Base-by-base conservation (phyloP, 2,797 vertebrate genomes). In the Sebastes aleutianus region DNA sequence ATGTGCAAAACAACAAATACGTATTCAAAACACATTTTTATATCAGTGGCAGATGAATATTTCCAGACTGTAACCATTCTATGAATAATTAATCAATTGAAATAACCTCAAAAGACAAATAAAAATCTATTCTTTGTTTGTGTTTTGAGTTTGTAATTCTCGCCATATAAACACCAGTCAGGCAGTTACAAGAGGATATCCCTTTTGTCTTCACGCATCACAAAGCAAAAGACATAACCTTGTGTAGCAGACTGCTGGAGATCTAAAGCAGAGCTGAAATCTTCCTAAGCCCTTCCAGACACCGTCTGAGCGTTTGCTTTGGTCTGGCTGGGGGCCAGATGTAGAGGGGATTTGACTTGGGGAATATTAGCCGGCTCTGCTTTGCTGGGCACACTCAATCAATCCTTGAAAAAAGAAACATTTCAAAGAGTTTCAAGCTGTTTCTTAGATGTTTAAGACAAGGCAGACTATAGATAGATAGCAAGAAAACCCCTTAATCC, bases 281-380 rank as follows among this genome's bases (percentile, higher is more conserved):
- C 80, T 74, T 74, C 32, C 36, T 81, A 79, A 90, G 66, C 70
- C 65, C 24, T 32, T 50, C 47, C 36, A 82, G 79, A 87, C 69
- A 61, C 66, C 16, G 78, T 68, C 66, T 82, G 75, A 76, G 70
- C 56, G 10, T 74, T 75, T 56, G 74, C 31, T 76, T 76, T 61
- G n/a, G 43, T 31, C 70, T 76, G 68, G 65, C 47, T 20, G 12
- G 24, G 10, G 39, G 64, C 70, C 73, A 56, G 57, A 79, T 18
- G 50, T 3, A 16, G 65, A 59, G 0, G 43, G 80, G 76, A 86
- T 92, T 80, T 84, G 56, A 83, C 70, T 63, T 27, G 31, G 63
- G 56, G 74, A 65, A 69, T 81, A 80, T 74, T 76, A 78, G 59
- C 70, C 6, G 1, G 66, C 70, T 76, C 56, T 65, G 75, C 73